Base-by-base conservation (phyloP, 1,140 invertebrate genomes). In the Pomacea maculata region DNA sequence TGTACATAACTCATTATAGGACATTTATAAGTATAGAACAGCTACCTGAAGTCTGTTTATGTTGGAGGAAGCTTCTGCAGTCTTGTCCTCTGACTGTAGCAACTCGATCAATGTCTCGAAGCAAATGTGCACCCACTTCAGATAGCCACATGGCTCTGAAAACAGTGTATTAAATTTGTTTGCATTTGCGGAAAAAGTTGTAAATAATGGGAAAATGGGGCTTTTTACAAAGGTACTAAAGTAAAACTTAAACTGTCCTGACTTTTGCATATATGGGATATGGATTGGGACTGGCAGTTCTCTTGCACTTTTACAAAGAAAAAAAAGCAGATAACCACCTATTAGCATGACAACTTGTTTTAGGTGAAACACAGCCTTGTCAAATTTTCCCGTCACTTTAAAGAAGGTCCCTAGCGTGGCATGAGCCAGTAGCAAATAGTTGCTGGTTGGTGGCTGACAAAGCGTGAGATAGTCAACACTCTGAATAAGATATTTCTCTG, bases 391-490 rank as follows among this genome's bases (percentile, higher is more conserved):
- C 21, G 83, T 82, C 25, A 87, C 84, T 79, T 85, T 87, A 79
- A 87, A 88, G 86, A 90, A 88, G n/a, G 85, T 90, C 11, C 85
- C 90, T 11, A 90, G 84, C 14, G 85, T 89, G 29, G 89, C 90
- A 52, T 87, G 83, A 19, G 86, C 85, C 78, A 89, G 81, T 15
- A 88, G 80, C 12, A 85, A 79, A 82, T 87, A 88, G 81, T 87
- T 83, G 80, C 89, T 89, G 79, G 85, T 84, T 7, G 83, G 70
- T 19, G 86, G 82, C 71, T 88, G 85, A 82, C 89, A 89, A 54
- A 89, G 80, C 78, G 88, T 88, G 83, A 88, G 84, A 63, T 86
- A 84, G 14, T 86, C 82, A 21, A 88, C 83, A 73, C 84, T 86
- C 61, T 83, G 85, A 55, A 84, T 78, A 61, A 90, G 74, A 70